A percentile compares a stretch with the other conserved stretches of the same genome.
These are phyloP conservation scores for Aricia agestis DNA, from an alignment of 1,140 invertebrate genomes.

Conservation along the genomic window DNA sequence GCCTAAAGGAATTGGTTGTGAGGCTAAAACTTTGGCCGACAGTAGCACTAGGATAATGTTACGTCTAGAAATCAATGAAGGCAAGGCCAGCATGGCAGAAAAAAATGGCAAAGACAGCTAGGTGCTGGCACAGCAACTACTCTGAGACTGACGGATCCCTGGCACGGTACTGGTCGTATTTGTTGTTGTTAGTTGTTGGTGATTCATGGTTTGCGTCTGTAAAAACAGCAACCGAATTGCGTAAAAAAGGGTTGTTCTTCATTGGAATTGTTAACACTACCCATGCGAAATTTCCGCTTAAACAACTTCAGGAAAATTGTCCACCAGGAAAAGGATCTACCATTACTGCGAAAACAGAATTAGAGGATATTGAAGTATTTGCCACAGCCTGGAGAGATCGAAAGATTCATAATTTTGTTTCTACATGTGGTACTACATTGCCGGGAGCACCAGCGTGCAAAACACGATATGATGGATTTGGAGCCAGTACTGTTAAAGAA, in stretches of 20 bases:
- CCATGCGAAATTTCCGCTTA: too few species aligned
- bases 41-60: too few species aligned
- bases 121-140: not conserved
- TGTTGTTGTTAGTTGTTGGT: not conserved
- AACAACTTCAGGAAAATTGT: too few species aligned
- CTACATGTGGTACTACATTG: not conserved
- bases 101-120: not conserved
- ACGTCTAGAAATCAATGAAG: too few species aligned
- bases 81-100: too few species aligned
- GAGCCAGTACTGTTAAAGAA: not conserved
- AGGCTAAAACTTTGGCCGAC: too few species aligned
- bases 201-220: constrained; percentile 1
- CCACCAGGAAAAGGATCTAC: too few species aligned
- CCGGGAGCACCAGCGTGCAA: not conserved
- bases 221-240: not conserved
- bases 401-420: too few species aligned
- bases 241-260: not conserved
- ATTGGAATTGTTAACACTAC: not conserved
- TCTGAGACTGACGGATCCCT: not conserved
- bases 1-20: not conserved
- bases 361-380: too few species aligned
- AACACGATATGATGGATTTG: not conserved
- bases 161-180: not conserved
- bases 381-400: too few species aligned
- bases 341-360: too few species aligned